Percentiles rank a stretch among this genome's conserved stretches.
Evolutionary conservation across 2,888 invertebrate species (phyloP).

Genomic region (Phragmatobia fuliginosa): DNA sequence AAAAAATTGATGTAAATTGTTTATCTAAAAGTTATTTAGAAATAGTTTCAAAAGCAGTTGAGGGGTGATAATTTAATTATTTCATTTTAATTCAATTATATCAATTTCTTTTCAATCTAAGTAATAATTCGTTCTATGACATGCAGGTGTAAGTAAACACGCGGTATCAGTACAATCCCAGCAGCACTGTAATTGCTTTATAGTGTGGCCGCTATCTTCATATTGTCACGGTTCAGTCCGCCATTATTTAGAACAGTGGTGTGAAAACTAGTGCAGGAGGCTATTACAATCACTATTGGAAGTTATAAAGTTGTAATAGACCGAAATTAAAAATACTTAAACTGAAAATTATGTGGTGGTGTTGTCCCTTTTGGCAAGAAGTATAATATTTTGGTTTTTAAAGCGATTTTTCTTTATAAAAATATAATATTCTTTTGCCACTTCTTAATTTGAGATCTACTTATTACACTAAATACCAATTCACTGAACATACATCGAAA

Average conservation of each 20-base stretch:
- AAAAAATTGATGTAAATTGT: not conserved
- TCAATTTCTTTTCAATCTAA: no score
- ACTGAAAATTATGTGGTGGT: conserved; percentile 17
- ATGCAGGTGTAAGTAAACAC: not conserved
- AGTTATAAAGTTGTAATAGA: conserved; percentile 17
- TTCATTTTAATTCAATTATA: no score
- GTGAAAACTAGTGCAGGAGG: conserved; percentile 25
- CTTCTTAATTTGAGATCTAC: conserved; percentile 58
- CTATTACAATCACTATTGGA: conserved; percentile 18
- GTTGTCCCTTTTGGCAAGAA: conserved; percentile 44
- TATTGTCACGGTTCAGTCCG: not conserved
- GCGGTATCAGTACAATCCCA: not conserved
- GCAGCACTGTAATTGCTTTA: not conserved
- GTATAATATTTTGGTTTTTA: conserved; percentile 39
- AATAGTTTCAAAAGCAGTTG: no score
- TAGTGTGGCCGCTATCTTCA: not conserved
- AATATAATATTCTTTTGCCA: conserved; percentile 53
- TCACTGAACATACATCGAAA: conserved; percentile 39
- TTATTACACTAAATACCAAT: conserved; percentile 49
- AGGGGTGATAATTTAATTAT: no score
- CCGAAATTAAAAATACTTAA: conserved; percentile 21
- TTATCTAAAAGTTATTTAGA: no score
- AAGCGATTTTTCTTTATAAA: conserved; percentile 44
- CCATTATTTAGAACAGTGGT: not conserved
- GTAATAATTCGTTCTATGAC: not conserved